A percentile compares a stretch with the other conserved stretches of the same genome.
These are phyloP conservation scores for Bujurquina vittata DNA, from an alignment of 2,113 vertebrate genomes.

Conservation along the genomic window DNA sequence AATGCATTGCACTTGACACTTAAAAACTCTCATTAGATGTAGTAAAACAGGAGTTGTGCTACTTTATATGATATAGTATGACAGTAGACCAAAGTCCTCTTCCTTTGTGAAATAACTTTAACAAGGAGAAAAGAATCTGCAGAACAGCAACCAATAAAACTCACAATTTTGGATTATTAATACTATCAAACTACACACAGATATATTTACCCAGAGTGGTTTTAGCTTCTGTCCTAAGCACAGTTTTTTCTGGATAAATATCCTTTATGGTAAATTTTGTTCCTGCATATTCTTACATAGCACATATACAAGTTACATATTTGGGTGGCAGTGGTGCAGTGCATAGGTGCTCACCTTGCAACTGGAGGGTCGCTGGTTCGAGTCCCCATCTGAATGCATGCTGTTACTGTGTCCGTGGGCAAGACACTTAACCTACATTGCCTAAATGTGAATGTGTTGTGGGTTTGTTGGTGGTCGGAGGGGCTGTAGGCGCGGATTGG, in stretches of 20 bases:
- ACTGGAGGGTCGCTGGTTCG: too few relatives aligned
- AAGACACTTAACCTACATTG: too few relatives aligned
- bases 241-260: not conserved
- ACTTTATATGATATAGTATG: not conserved
- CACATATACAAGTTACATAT: too few relatives aligned
- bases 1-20: slow-evolving; percentile 22
- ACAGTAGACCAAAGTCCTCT: not conserved
- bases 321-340: too few relatives aligned
- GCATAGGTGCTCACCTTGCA: too few relatives aligned
- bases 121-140: not conserved
- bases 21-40: slow-evolving; percentile 32
- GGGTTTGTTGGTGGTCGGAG: too few relatives aligned
- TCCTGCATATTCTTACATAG: too few relatives aligned
- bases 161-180: not conserved
- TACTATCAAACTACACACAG: not conserved
- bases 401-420: too few relatives aligned
- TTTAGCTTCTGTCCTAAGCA: not conserved
- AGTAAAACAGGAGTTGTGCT: slow-evolving; percentile 6
- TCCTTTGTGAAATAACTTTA: not conserved
- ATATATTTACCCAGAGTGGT: not conserved
- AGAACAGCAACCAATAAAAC: not conserved
- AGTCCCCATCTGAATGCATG: too few relatives aligned
- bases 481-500: too few relatives aligned
- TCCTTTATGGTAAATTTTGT: not conserved
- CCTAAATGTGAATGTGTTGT: too few relatives aligned